Base-by-base conservation (phyloP, 1,140 invertebrate genomes). In the Drosophila asahinai region DNA sequence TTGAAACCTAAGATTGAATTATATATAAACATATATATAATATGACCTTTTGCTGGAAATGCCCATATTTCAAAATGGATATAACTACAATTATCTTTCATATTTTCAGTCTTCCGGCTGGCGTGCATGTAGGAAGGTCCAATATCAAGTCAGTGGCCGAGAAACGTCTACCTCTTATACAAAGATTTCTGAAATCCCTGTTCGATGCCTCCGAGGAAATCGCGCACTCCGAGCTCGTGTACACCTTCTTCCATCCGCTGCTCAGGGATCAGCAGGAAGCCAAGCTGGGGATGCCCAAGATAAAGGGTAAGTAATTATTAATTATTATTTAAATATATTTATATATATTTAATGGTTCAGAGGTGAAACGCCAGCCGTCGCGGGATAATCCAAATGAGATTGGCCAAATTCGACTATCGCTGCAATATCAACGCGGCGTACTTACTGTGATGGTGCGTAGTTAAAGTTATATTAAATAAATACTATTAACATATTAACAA, bases 241-340 rank as follows among this genome's bases (percentile, higher is more conserved):
- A 99, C 92, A 99, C 98, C 1, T 99, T 99, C 94, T 99, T 99
- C 93, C 99, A 99, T 95, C 98, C 98, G 11, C 93, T 99, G 71
- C 93, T 99, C 52, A 94, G 98, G 77, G 99, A 97, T 92, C 97
- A 97, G 93, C 96, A 98, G 93, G 97, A 97, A 90, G 95, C 96
- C 38, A 96, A 94, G 33, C 66, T 93, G 66, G 90, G 93, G 67
- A 91, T 93, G 71, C 86, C 86, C 9, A 94, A 94, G 91, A 83
- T 94, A n/a, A 94, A 81, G 82, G 94, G 93, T 94, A 76, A 71
- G 43, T 11, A 4, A 2, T 19, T n/a, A 1, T 6, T 40, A 1
- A 2, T 14, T 17, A 25, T 38, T 22, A 30, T 15, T 65, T 6
- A 9, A 27, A 42, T 14, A 4, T 1, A 36, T 22, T 27, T 27